phyloP scores from a whole-genome alignment of 2,113 vertebrate genomes.

The Nestor notabilis region DNA sequence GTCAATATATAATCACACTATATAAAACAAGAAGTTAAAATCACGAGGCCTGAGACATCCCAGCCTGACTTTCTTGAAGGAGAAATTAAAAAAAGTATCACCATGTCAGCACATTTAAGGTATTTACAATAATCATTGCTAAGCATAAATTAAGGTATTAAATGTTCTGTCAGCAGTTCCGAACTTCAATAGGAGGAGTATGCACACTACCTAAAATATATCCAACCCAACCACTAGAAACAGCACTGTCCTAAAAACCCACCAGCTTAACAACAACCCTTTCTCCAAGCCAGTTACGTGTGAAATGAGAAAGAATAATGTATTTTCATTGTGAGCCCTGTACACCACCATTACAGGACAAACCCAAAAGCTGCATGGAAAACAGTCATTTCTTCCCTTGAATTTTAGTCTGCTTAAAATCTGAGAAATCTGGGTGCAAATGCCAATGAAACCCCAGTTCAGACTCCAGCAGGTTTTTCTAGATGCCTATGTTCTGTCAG shows the following conservation, averaged over 20 bases:
- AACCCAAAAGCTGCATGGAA: not conserved
- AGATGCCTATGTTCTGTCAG: not conserved
- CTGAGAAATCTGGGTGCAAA: not conserved
- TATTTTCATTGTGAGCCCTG: not conserved
- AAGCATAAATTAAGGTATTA: not conserved
- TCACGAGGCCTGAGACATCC: not conserved
- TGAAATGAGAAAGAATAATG: not conserved
- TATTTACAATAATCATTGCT: not conserved
- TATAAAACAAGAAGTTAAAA: not conserved
- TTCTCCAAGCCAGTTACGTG: not conserved
- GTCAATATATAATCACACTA: not conserved
- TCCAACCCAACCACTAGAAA: not conserved
- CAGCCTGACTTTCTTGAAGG: not conserved
- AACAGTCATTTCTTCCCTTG: not conserved
- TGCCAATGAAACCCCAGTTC: not conserved
- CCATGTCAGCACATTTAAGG: not conserved
- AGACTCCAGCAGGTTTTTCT: not conserved
- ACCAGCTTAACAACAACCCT: not conserved
- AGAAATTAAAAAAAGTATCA: not conserved
- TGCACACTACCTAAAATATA: not conserved
- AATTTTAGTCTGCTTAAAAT: not conserved
- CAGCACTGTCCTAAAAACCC: not conserved
- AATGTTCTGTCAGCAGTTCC: not conserved
- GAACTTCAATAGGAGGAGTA: not conserved
- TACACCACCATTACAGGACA: not conserved